phyloP scores from a whole-genome alignment of 2,888 invertebrate genomes.

The Lithophane ornitopus region DNA sequence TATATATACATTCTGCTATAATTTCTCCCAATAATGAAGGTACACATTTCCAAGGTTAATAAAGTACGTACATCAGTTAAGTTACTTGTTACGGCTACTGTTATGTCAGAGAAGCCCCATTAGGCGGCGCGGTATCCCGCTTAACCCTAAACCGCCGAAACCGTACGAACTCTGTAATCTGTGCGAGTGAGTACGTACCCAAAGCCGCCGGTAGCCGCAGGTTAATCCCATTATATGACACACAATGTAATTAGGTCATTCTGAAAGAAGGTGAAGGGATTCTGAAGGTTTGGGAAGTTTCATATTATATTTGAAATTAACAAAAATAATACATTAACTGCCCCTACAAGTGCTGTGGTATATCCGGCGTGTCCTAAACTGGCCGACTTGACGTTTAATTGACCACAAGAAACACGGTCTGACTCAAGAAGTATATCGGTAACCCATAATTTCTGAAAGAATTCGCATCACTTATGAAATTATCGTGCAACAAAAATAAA shows the following conservation, averaged over 20 bases:
- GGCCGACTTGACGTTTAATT: no score
- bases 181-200: conserved; percentile 76
- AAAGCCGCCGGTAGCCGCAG: conserved; percentile 65
- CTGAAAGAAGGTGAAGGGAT: not conserved
- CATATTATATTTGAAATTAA: conserved; percentile 26
- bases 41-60: conserved; percentile 36
- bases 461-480: not conserved
- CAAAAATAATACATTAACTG: not conserved
- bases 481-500: not conserved
- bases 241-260: conserved; percentile 78
- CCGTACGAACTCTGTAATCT: conserved; percentile 87
- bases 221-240: conserved; percentile 85
- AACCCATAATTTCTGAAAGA: no score
- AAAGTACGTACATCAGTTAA: conserved; percentile 46
- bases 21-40: conserved; percentile 29
- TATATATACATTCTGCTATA: not conserved
- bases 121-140: conserved; percentile 71
- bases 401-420: not conserved
- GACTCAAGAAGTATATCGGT: not conserved
- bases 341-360: not conserved
- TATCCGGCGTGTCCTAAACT: not conserved
- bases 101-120: conserved; percentile 76
- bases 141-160: conserved; percentile 89
- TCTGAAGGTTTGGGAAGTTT: not conserved
- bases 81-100: conserved; percentile 50